phyloP scores from a whole-genome alignment of 2,113 vertebrate genomes.

The Sitta europaea region DNA sequence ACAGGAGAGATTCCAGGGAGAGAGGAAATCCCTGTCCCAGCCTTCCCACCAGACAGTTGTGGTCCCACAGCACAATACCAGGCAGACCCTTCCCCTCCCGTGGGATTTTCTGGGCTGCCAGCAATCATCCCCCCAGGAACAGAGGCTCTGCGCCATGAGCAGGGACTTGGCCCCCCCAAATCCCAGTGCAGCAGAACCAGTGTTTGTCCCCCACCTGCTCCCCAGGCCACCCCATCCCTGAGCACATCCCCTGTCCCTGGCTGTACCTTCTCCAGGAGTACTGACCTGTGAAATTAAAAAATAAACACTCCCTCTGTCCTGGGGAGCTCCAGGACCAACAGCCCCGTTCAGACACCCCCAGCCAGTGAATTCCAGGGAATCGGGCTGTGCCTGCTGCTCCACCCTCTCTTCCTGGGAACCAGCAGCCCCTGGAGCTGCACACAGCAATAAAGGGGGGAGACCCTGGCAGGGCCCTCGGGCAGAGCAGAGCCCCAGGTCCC shows the following conservation, averaged over 20 bases:
- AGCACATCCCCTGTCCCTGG: background rate
- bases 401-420: rapidly evolving
- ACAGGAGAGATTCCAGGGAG: background rate
- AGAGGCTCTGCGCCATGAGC: rapidly evolving
- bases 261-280: rapidly evolving
- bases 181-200: background rate
- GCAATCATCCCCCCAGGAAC: rapidly evolving
- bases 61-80: background rate
- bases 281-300: background rate
- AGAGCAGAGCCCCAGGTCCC: background rate
- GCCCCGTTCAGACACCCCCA: background rate
- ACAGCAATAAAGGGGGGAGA: background rate
- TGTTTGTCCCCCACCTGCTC: background rate
- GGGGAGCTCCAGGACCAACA: background rate
- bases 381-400: background rate
- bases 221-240: background rate
- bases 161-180: background rate
- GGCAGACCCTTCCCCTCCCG: background rate
- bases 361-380: background rate
- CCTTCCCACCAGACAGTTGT: background rate
- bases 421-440: background rate
- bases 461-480: background rate
- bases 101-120: background rate
- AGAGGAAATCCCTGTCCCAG: background rate
- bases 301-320: background rate